A percentile compares a stretch with the other conserved stretches of the same genome.
Conservation (phyloP, 2,797 vertebrate species). For the Lycodopsis pacificus region DNA sequence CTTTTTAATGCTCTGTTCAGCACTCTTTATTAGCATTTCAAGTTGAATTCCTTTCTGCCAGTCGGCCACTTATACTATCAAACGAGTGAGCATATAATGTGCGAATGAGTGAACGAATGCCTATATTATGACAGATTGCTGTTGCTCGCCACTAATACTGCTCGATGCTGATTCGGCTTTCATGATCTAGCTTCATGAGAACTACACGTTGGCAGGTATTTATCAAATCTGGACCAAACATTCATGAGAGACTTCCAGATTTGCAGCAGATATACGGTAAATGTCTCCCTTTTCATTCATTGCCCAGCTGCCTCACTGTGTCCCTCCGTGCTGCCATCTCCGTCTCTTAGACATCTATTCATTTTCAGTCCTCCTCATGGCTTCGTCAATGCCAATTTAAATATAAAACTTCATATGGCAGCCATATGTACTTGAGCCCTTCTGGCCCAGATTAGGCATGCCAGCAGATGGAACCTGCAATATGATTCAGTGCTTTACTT, state of each 20-base stretch:
- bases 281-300: constrained; percentile 29
- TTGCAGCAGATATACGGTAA: constrained; percentile 35
- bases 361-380: constrained; percentile 59
- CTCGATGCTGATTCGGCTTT: constrained; percentile 60
- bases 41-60: constrained; percentile 40
- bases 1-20: constrained; percentile 73
- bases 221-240: constrained; percentile 56
- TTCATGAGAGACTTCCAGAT: constrained; percentile 53
- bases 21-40: constrained; percentile 60
- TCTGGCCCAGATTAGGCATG: constrained; percentile 78
- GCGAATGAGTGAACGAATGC: constrained; percentile 3
- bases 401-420: constrained; percentile 77
- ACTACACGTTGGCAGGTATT: constrained; percentile 46
- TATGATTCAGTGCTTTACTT: constrained; percentile 81
- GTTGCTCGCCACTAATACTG: constrained; percentile 25
- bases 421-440: constrained; percentile 75
- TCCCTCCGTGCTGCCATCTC: constrained; percentile 26
- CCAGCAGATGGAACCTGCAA: constrained; percentile 78
- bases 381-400: constrained; percentile 68
- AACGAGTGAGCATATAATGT: neutral
- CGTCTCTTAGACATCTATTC: constrained; percentile 53
- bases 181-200: constrained; percentile 21
- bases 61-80: constrained; percentile 14
- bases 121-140: neutral
- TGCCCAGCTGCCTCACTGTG: constrained; percentile 7